Evolutionary conservation across 1,140 invertebrate genomes (phyloP), one percentile per base, ranked within the genome.

Genomic region (Sipha flava): DNA sequence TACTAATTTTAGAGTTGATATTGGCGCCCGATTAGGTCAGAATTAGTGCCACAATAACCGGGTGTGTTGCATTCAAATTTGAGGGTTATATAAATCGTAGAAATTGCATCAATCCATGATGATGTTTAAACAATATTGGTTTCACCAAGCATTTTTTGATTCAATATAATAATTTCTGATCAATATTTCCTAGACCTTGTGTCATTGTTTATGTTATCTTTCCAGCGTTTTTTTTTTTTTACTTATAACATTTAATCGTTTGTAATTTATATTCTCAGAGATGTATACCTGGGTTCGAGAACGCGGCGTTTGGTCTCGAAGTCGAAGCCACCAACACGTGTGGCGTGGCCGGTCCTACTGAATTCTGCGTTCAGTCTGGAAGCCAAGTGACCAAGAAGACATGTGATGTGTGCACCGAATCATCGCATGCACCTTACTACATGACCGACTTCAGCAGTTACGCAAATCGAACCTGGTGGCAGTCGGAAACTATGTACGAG

Each of bases 251-350:
- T 59, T 26, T 59, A 37, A 40, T 12, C 21, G 34, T n/a, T 62
- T 34, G 29, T 62, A n/a, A 5, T 73, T 52, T 37, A 37, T 83
- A 85, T 73, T 88, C 88, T 23, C 88, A 97, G 92, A 90, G 94
- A 88, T 99, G 98, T 86, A 92, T 96, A 82, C 96, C 97, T 0
- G 93, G 94, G 80, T 99, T 99, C 85, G 94, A 95, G 84, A 99
- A 99, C 86, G 95, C 96, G 3, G 97, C 97, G 2, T 99, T 93
- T 86, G 91, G 92, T 82, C 87, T 93, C 5, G 86, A 88, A 54
- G 94, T 98, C 84, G 94, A 97, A 81, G 93, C 94, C 2, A 97
- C 96, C 2, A 98, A 98, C 85, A 99, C 97, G 3, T 99, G 97
- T 84, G 97, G 97, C 9, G 81, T 86, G 81, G 87, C 90, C 59